A percentile compares a stretch with the other conserved stretches of the same genome.
These are phyloP conservation scores for Anthrax anthrax DNA, from an alignment of 2,888 invertebrate genomes.

Conservation along the genomic window DNA sequence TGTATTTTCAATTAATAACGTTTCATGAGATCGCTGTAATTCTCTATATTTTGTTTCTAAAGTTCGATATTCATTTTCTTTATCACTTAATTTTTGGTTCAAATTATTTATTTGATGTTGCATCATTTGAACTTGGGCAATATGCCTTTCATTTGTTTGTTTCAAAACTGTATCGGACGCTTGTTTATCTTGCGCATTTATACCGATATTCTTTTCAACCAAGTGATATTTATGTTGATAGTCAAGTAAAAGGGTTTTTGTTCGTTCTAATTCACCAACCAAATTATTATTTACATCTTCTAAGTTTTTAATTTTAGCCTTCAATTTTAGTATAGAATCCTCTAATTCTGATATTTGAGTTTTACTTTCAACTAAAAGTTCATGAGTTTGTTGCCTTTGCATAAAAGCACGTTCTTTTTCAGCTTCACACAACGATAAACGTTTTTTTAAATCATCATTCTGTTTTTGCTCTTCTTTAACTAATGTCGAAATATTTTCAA, in stretches of 20 bases:
- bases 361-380: constrained; percentile 40
- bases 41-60: constrained; percentile 41
- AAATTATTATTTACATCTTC: constrained; percentile 37
- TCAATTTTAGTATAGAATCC: constrained; percentile 22
- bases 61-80: constrained; percentile 40
- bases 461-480: constrained; percentile 20
- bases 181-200: constrained; percentile 25
- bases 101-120: constrained; percentile 36
- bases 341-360: constrained; percentile 29
- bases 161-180: constrained; percentile 31
- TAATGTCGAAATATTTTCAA: constrained; percentile 33
- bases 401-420: constrained; percentile 45
- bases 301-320: constrained; percentile 32
- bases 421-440: constrained; percentile 42
- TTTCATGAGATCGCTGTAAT: constrained; percentile 44
- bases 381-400: constrained; percentile 46
- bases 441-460: constrained; percentile 37
- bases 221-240: constrained; percentile 30
- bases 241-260: constrained; percentile 40
- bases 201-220: constrained; percentile 25
- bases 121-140: constrained; percentile 35
- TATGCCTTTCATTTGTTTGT: constrained; percentile 36
- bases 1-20: constrained; percentile 45
- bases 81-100: constrained; percentile 31
- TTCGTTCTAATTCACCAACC: constrained; percentile 40